Evolutionary conservation across 2,797 vertebrate genomes (phyloP), one percentile per base, ranked within the genome.

Genomic region (Corythornis leucogaster): DNA sequence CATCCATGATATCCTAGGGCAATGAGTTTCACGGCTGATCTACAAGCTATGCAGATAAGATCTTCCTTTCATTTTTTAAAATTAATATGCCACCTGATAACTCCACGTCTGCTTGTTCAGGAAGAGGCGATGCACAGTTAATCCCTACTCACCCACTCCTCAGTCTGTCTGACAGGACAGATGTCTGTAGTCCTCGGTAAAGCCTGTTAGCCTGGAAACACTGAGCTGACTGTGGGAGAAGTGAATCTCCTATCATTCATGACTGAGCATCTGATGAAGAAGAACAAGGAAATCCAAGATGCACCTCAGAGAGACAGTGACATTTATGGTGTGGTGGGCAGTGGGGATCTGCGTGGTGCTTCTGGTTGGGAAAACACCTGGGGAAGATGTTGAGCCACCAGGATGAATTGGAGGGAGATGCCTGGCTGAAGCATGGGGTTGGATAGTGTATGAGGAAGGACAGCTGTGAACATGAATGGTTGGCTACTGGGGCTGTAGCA

Each of bases 41-140:
- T 85, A 59, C 58, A 67, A 90, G 80, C 43, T 81, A 67, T 81
- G 90, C 48, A 93, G 85, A 91, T 76, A 78, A 92, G 62, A 80
- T 79, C 74, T 93, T 85, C 74, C 57, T 63, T 77, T 74, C 14
- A 19, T 80, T 89, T 89, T 67, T 78, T 85, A 75, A 40, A 40
- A 40, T 43, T 55, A 87, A 64, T 85, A 33, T 91, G 80, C 40
- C 54, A 83, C 51, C 55, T 66, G 66, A 89, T 66, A 89, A 78
- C 66, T 78, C 53, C 50, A 51, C 7, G 4, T 71, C n/a, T 0
- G 0, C 73, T 89, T 93, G 46, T n/a, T 88, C 90, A 91, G 87
- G 85, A 93, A 91, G 91, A 91, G 31, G 33, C 21, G 4, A 76
- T 1, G 13, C 70, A 40, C 55, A n/a, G n/a, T 68, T 85, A 94